A percentile compares a stretch with the other conserved stretches of the same genome.
These are phyloP conservation scores for Lamproptera curius DNA, from an alignment of 2,888 invertebrate genomes.

Conservation along the genomic window DNA sequence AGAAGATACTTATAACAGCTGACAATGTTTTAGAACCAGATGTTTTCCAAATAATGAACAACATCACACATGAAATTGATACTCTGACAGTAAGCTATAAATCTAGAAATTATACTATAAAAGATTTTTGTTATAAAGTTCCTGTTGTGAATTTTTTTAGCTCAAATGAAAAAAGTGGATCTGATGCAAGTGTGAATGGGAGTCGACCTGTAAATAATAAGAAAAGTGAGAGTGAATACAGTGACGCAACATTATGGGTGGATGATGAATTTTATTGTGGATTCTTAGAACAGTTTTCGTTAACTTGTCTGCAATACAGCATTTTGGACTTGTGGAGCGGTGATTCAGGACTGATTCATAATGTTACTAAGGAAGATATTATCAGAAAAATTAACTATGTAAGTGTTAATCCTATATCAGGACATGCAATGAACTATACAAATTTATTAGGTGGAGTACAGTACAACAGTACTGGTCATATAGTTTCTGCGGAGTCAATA, in stretches of 20 bases:
- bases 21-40: conserved; percentile 82
- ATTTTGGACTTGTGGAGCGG: conserved; percentile 85
- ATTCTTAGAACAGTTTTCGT: conserved; percentile 79
- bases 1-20: conserved; percentile 80
- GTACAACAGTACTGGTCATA: conserved; percentile 77
- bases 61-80: conserved; percentile 72
- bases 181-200: conserved; percentile 34
- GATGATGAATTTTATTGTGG: conserved; percentile 80
- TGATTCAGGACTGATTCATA: conserved; percentile 68
- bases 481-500: conserved; percentile 81
- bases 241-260: conserved; percentile 78
- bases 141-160: conserved; percentile 62
- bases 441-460: conserved; percentile 80
- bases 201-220: conserved; percentile 28
- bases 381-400: conserved; percentile 78
- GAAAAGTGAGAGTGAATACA: conserved; percentile 45
- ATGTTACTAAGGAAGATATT: conserved; percentile 80
- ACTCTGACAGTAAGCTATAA: conserved; percentile 47
- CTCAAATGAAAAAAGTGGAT: conserved; percentile 40
- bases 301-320: conserved; percentile 80
- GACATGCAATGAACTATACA: conserved; percentile 81
- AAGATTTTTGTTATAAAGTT: conserved; percentile 65
- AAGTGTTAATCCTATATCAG: conserved; percentile 80
- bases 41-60: conserved; percentile 71
- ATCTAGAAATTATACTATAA: conserved; percentile 40